These are phyloP conservation scores for Mythimna loreyi DNA, from an alignment of 2,888 invertebrate species.

Conservation along the genomic window DNA sequence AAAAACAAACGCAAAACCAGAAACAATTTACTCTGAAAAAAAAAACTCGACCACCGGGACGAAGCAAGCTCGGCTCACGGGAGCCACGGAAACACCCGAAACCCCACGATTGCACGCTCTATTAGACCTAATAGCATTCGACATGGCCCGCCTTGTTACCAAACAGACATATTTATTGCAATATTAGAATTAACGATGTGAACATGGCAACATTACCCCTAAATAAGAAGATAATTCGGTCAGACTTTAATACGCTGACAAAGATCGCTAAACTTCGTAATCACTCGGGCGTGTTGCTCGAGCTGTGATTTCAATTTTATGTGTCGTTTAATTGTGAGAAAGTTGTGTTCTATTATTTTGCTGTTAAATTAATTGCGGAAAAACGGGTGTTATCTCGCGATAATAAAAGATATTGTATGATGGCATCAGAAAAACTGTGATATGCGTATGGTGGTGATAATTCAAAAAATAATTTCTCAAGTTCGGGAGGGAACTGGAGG, in stretches of 20 bases:
- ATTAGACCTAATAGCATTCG: conserved; percentile 82
- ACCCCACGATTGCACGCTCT: conserved; percentile 82
- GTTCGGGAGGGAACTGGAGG: too few relatives aligned
- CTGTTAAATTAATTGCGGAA: conserved; percentile 74
- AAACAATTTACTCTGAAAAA: conserved; percentile 64
- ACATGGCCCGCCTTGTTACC: conserved; percentile 86
- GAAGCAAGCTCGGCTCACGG: conserved; percentile 41
- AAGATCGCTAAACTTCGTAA: conserved; percentile 84
- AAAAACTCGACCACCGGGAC: conserved; percentile 73
- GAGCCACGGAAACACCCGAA: conserved; percentile 52
- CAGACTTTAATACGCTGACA: conserved; percentile 90
- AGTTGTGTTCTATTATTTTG: conserved; percentile 72
- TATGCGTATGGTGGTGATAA: too few relatives aligned
- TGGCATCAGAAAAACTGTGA: conserved; percentile 8
- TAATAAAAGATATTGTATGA: conserved; percentile 20
- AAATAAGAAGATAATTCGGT: conserved; percentile 85
- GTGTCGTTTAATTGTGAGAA: conserved; percentile 86
- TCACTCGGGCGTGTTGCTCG: conserved; percentile 83
- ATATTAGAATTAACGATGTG: conserved; percentile 90
- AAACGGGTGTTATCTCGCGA: conserved; percentile 42
- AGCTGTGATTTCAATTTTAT: conserved; percentile 84
- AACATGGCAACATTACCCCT: conserved; percentile 76
- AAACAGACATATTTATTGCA: conserved; percentile 89
- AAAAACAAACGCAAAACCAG: conserved; percentile 63
- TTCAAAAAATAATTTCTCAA: too few relatives aligned